Percentiles rank a stretch among this genome's conserved stretches.
Evolutionary conservation across 2,888 invertebrate genomes (phyloP).

Genomic region (Rhagium mordax): DNA sequence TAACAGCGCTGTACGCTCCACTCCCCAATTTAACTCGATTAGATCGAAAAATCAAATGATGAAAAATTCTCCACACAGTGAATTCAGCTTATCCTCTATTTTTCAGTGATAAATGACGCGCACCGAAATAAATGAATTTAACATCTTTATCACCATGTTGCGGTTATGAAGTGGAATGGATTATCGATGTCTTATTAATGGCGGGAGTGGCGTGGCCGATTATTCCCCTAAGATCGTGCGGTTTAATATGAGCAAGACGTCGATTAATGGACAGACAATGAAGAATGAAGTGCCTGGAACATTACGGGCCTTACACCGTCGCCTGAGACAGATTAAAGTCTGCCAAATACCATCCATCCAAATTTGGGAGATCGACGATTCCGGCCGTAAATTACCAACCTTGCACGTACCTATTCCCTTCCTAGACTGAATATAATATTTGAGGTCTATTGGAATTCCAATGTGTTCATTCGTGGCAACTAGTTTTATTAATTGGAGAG

Average conservation of each 20-base stretch:
- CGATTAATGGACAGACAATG: constrained; percentile 44
- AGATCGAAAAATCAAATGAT: background rate
- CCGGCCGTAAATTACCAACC: constrained; percentile 8
- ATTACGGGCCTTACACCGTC: constrained; percentile 1
- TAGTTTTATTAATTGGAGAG: background rate
- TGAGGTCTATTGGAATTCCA: background rate
- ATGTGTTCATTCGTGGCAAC: background rate
- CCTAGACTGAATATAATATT: background rate
- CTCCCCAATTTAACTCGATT: background rate
- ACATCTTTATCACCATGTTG: constrained; percentile 37
- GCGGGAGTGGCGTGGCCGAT: constrained; percentile 14
- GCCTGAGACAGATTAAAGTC: constrained; percentile 30
- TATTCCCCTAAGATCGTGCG: constrained; percentile 19
- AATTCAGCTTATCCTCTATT: constrained; percentile 19
- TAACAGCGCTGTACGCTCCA: background rate
- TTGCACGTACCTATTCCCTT: background rate
- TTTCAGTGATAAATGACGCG: constrained; percentile 43
- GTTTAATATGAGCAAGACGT: constrained; percentile 40
- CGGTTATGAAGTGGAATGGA: constrained; percentile 23
- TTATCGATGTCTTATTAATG: constrained; percentile 34
- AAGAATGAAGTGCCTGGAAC: constrained; percentile 29
- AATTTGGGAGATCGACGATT: constrained; percentile 23
- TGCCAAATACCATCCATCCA: constrained; percentile 20
- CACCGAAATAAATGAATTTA: constrained; percentile 43
- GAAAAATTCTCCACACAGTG: background rate